A percentile compares a stretch with the other conserved stretches of the same genome.
Evolutionary conservation across 2,888 invertebrate genomes (phyloP).

Genomic region (Agapostemon virescens): DNA sequence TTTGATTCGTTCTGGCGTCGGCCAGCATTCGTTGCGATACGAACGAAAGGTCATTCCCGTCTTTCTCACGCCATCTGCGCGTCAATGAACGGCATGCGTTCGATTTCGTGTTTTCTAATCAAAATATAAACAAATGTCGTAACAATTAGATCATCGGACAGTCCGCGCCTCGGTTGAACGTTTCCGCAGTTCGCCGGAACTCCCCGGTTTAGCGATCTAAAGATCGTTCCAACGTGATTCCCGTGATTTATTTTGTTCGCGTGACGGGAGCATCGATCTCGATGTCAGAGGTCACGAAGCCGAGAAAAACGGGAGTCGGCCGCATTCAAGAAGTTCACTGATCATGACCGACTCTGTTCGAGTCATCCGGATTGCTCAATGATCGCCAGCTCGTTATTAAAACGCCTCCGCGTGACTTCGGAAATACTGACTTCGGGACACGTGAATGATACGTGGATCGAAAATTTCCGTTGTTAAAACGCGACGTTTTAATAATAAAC

Average conservation of each 20-base stretch:
- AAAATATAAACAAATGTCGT: background rate
- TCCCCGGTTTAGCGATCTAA: background rate
- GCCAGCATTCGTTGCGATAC: background rate
- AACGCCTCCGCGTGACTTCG: background rate
- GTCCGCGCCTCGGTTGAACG: background rate
- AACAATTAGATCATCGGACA: background rate
- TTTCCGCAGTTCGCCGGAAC: background rate
- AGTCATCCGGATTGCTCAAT: conserved; percentile 37
- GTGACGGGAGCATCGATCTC: conserved; percentile 8
- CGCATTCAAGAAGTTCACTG: background rate
- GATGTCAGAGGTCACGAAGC: background rate
- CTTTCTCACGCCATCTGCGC: background rate
- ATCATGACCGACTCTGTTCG: conserved; percentile 14
- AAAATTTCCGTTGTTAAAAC: conserved; percentile 35
- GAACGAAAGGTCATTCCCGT: conserved; percentile 21
- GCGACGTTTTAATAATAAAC: conserved; percentile 18
- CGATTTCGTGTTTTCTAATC: background rate
- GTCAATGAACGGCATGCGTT: background rate
- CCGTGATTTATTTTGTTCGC: background rate
- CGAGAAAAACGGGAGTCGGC: background rate
- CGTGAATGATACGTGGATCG: conserved; percentile 26
- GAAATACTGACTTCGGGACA: conserved; percentile 9
- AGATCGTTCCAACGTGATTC: background rate
- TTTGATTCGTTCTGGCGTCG: background rate
- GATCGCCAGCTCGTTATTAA: background rate